phyloP scores from a whole-genome alignment of 92 coral and sea anemone species.

The Ricordea florida region DNA sequence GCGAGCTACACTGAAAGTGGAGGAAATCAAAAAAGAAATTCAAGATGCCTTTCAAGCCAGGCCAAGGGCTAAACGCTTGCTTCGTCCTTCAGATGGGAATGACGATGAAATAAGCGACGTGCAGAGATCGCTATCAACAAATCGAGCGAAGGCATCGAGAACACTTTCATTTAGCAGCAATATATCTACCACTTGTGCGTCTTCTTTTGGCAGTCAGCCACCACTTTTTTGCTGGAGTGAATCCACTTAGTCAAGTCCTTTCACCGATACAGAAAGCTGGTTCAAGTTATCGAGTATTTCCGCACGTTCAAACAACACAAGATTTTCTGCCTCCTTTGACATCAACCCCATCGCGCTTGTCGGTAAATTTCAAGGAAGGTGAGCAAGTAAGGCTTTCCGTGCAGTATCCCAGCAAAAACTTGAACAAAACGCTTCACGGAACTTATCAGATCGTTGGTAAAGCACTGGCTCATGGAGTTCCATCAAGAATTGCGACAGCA shows the following conservation, averaged over 20 bases:
- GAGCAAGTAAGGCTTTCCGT: slow-evolving; percentile 15
- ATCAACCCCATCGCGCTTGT: slow-evolving; percentile 11
- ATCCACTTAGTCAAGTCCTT: slow-evolving; percentile 8
- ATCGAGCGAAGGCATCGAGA: too few relatives aligned
- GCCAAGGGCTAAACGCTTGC: too few relatives aligned
- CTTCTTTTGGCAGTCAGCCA: slow-evolving; percentile 27
- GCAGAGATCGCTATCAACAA: too few relatives aligned
- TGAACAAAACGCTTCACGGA: slow-evolving; percentile 24
- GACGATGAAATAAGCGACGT: too few relatives aligned
- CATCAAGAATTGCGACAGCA: too few relatives aligned
- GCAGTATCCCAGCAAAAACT: slow-evolving; percentile 24
- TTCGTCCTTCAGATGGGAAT: too few relatives aligned
- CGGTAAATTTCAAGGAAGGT: slow-evolving; percentile 13
- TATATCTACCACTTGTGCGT: slow-evolving; percentile 12
- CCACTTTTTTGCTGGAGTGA: slow-evolving; percentile 18
- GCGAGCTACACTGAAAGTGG: too few relatives aligned
- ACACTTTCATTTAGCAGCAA: background rate
- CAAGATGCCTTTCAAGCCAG: too few relatives aligned
- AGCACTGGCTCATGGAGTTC: too few relatives aligned
- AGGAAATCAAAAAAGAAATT: too few relatives aligned
- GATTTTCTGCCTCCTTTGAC: slow-evolving; percentile 21
- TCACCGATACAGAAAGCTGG: background rate
- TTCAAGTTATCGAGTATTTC: slow-evolving; percentile 17
- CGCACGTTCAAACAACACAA: slow-evolving; percentile 18
- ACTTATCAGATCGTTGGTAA: slow-evolving; percentile 13